phyloP scores from a whole-genome alignment of 2,113 vertebrate genomes.

The Cyphotilapia sp. region DNA sequence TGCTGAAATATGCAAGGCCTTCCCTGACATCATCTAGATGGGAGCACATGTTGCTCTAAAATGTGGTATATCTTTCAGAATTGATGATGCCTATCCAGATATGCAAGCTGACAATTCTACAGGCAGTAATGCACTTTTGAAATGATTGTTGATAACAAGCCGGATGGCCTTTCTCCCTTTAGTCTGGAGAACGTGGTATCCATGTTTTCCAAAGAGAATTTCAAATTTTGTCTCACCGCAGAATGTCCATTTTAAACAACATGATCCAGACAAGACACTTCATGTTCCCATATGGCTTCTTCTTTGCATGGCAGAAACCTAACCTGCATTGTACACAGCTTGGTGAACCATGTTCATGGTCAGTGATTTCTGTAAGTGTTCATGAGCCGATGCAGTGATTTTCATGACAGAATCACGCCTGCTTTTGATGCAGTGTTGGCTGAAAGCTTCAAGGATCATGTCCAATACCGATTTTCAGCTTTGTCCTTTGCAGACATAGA shows the following conservation, averaged over 20 bases:
- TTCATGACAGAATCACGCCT: neutral
- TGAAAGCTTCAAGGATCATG: neutral
- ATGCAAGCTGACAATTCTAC: neutral
- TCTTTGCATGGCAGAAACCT: neutral
- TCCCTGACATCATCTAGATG: neutral
- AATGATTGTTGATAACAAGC: neutral
- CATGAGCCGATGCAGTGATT: neutral
- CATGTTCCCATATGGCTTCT: neutral
- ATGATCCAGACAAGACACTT: neutral
- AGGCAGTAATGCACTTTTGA: neutral
- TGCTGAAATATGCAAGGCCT: neutral
- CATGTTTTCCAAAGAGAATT: neutral
- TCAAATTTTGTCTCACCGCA: neutral
- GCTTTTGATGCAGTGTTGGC: neutral
- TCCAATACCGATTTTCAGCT: neutral
- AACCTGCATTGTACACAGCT: neutral
- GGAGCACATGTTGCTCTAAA: neutral
- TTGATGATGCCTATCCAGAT: neutral
- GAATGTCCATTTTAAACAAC: neutral
- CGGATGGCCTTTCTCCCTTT: neutral
- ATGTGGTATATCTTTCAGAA: neutral
- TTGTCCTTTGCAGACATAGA: neutral
- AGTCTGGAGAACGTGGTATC: neutral
- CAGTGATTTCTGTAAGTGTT: neutral
- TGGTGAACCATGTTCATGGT: neutral